Conservation (phyloP, 1,140 invertebrate species). For the Drosophila chauvacae region DNA sequence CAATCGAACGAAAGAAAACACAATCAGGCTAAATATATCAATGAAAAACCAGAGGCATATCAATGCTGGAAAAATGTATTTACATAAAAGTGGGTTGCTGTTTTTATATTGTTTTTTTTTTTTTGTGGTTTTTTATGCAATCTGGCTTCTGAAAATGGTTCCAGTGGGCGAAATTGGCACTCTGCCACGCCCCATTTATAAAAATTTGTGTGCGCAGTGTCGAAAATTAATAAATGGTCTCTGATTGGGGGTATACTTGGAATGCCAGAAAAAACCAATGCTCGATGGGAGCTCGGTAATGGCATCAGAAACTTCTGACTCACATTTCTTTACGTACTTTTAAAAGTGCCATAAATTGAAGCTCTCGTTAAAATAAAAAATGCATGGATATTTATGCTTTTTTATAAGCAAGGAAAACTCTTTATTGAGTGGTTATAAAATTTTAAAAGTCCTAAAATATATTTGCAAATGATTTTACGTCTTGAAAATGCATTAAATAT, state of each 20-base stretch:
- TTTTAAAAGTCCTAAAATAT: no score
- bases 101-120: constrained; percentile 26
- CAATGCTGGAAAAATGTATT: constrained; percentile 41
- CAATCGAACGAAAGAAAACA: constrained; percentile 28
- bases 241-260: constrained; percentile 34
- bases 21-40: constrained; percentile 14
- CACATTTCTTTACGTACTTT: constrained; percentile 37
- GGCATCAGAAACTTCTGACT: constrained; percentile 40
- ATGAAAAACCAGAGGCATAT: constrained; percentile 8
- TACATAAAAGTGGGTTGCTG: constrained; percentile 48
- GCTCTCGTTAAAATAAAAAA: constrained; percentile 22
- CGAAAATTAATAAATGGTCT: constrained; percentile 77
- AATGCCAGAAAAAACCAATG: constrained; percentile 20
- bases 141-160: constrained; percentile 28
- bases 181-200: constrained; percentile 53
- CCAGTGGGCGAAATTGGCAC: constrained; percentile 40
- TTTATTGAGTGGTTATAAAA: not conserved
- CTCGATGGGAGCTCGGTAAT: constrained; percentile 41
- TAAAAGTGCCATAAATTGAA: constrained; percentile 66
- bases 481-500: not conserved
- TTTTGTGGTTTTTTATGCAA: constrained; percentile 6
- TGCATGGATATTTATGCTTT: not conserved
- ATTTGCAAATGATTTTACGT: not conserved
- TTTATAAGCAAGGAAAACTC: not conserved
- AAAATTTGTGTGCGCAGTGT: constrained; percentile 54